Evolutionary conservation across 1,140 invertebrate genomes (phyloP).

Genomic region (Frieseomelitta varia): DNA sequence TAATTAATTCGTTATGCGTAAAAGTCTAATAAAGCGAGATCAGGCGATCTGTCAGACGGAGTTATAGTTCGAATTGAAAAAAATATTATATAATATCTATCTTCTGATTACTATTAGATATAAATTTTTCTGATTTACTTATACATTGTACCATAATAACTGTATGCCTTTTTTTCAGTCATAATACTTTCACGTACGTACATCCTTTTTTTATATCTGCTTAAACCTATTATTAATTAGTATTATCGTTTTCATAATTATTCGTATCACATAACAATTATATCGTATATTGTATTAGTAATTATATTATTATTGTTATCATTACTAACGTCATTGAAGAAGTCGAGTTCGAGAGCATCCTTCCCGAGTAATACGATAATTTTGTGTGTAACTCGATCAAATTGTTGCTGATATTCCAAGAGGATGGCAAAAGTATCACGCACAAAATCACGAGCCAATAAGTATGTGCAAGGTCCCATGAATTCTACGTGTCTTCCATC

Average conservation of each 20-base stretch:
- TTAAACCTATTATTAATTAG: not conserved
- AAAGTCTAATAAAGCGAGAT: too few species aligned
- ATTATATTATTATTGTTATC: slow-evolving; percentile 13
- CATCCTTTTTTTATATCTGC: too few species aligned
- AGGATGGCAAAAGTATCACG: slow-evolving; percentile 76
- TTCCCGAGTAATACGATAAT: slow-evolving; percentile 75
- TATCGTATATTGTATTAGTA: not conserved
- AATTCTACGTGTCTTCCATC: slow-evolving; percentile 87
- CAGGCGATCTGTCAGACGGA: too few species aligned
- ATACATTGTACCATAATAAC: too few species aligned
- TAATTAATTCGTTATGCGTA: too few species aligned
- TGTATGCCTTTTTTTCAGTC: too few species aligned
- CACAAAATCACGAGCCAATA: slow-evolving; percentile 87
- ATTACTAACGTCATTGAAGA: slow-evolving; percentile 76
- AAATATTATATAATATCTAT: too few species aligned
- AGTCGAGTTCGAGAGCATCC: slow-evolving; percentile 72
- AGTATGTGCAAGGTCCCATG: slow-evolving; percentile 86
- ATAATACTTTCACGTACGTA: too few species aligned
- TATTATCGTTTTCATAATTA: not conserved
- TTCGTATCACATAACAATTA: too few species aligned
- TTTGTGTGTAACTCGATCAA: slow-evolving; percentile 64
- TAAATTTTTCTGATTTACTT: too few species aligned
- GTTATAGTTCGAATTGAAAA: too few species aligned
- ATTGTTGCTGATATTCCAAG: slow-evolving; percentile 68
- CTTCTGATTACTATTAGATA: too few species aligned